Percentiles rank a stretch among this genome's conserved stretches.
Evolutionary conservation across 1,140 invertebrate genomes (phyloP).

Genomic region (Sitodiplosis mosellana): DNA sequence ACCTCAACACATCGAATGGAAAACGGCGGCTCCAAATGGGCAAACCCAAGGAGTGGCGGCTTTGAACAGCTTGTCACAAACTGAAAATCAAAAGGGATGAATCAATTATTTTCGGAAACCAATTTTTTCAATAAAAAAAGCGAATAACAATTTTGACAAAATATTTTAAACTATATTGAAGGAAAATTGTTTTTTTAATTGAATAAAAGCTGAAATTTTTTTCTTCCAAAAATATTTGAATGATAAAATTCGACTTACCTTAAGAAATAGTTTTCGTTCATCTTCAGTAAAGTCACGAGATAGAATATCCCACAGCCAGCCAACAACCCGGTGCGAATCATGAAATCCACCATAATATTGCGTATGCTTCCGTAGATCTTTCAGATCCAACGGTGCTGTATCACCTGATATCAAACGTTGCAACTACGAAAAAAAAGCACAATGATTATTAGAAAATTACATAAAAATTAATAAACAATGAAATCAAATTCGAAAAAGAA

Average conservation of each 20-base stretch:
- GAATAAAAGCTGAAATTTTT: too few species aligned
- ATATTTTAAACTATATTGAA: too few species aligned
- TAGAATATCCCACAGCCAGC: slow-evolving; percentile 98
- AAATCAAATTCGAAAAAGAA: too few species aligned
- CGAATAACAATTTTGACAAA: too few species aligned
- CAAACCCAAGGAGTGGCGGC: slow-evolving; percentile 91
- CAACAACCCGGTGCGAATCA: slow-evolving; percentile 90
- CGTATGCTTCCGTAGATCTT: slow-evolving; percentile 80
- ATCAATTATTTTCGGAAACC: too few species aligned
- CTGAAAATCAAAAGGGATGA: slow-evolving; percentile 33
- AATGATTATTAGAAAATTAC: too few species aligned
- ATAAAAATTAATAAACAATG: too few species aligned
- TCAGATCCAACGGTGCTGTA: slow-evolving; percentile 74
- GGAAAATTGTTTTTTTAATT: too few species aligned
- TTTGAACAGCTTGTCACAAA: slow-evolving; percentile 96
- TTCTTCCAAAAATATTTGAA: too few species aligned
- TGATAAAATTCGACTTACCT: slow-evolving; percentile 42
- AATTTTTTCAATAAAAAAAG: too few species aligned
- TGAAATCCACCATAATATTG: slow-evolving; percentile 99
- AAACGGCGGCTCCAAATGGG: slow-evolving; percentile 93
- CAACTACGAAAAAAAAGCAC: too few species aligned
- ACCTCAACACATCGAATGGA: slow-evolving; percentile 98
- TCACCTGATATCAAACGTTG: slow-evolving; percentile 83
- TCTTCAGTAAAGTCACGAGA: slow-evolving; percentile 87
- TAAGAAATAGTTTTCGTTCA: slow-evolving; percentile 85